Evolutionary conservation across 2,888 invertebrate species (phyloP).

Genomic region (Drosophila cognata): DNA sequence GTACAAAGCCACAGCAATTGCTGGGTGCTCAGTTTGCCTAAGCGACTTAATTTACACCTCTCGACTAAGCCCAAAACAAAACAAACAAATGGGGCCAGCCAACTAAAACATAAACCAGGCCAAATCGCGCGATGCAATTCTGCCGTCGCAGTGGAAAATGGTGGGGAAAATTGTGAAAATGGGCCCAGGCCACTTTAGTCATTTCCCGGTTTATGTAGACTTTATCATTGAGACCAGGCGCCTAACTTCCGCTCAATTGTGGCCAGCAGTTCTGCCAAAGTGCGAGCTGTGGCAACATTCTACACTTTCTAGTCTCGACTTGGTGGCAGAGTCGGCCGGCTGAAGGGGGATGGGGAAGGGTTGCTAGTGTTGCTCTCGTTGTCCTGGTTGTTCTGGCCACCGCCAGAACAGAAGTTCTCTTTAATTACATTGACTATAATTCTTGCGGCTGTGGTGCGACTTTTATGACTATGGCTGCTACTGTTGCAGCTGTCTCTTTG

Average conservation of each 20-base stretch:
- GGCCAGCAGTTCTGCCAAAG: constrained; percentile 56
- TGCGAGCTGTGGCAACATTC: constrained; percentile 7
- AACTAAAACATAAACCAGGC: constrained; percentile 66
- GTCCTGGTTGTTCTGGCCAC: constrained; percentile 23
- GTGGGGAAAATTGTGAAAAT: constrained; percentile 16
- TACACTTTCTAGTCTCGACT: constrained; percentile 4
- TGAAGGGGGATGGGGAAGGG: accelerated
- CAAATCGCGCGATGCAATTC: constrained; percentile 56
- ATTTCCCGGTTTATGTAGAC: constrained; percentile 80
- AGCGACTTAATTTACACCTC: constrained; percentile 79
- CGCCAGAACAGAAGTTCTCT: constrained; percentile 75
- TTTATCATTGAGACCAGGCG: constrained; percentile 77
- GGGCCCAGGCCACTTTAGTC: constrained; percentile 72
- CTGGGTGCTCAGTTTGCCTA: constrained; percentile 38
- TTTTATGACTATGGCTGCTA: constrained; percentile 66
- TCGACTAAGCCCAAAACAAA: constrained; percentile 67
- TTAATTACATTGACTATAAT: constrained; percentile 82
- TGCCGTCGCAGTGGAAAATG: not conserved
- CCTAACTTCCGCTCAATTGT: constrained; percentile 76
- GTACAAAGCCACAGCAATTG: constrained; percentile 48
- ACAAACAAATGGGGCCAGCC: constrained; percentile 47
- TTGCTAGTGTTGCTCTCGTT: not conserved
- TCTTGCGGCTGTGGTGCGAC: constrained; percentile 79
- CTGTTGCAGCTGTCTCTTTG: constrained; percentile 18
- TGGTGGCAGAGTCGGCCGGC: not conserved